Evolutionary conservation across 1,140 invertebrate genomes (phyloP).

Genomic region (Bemisia tabaci): DNA sequence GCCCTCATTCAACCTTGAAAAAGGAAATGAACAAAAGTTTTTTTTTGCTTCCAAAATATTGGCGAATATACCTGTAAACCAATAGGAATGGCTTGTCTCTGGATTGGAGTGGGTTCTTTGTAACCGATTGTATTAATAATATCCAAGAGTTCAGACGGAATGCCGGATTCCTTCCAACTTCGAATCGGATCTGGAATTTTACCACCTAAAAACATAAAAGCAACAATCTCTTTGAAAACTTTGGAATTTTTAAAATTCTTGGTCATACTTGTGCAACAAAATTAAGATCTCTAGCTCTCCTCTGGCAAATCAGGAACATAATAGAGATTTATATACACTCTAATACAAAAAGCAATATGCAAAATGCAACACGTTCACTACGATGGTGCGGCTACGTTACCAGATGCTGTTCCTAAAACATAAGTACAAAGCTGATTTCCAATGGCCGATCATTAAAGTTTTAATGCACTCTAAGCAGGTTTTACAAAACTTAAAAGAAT

Average conservation of each 20-base stretch:
- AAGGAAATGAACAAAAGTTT: too few species aligned
- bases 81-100: conserved; percentile 97
- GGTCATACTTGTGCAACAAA: background rate
- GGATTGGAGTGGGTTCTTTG: conserved; percentile 97
- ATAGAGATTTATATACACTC: too few species aligned
- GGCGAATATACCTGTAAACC: conserved; percentile 66
- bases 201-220: conserved; percentile 42
- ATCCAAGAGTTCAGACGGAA: conserved; percentile 83
- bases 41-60: too few species aligned
- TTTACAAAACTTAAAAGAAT: too few species aligned
- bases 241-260: background rate
- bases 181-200: conserved; percentile 92
- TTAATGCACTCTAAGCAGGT: too few species aligned
- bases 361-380: too few species aligned
- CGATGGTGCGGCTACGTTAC: too few species aligned
- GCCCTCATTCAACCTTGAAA: too few species aligned
- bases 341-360: too few species aligned
- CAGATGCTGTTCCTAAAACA: too few species aligned
- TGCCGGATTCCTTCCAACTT: conserved; percentile 86
- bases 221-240: conserved; percentile 7
- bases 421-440: too few species aligned
- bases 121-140: conserved; percentile 94
- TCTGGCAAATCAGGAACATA: background rate
- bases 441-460: too few species aligned
- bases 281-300: background rate